Conservation (phyloP, 2,888 invertebrate genomes). For the Acanthoscelides obtectus region DNA sequence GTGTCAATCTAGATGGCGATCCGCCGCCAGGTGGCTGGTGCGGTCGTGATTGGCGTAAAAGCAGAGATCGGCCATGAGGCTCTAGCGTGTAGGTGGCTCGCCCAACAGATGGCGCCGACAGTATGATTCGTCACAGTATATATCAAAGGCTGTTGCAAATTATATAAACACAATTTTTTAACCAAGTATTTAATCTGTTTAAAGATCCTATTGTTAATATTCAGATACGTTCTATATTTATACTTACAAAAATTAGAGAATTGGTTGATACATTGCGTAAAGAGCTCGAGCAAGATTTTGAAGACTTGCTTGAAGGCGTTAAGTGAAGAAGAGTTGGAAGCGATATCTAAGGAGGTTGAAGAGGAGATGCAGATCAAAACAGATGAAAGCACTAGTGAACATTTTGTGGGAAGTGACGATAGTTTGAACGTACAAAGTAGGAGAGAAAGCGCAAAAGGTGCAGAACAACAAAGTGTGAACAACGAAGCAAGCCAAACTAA, state of each 20-base stretch:
- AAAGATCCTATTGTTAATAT: slow-evolving; percentile 39
- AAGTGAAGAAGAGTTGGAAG: slow-evolving; percentile 18
- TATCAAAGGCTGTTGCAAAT: slow-evolving; percentile 34
- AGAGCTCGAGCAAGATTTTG: slow-evolving; percentile 25
- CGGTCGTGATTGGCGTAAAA: too few relatives aligned
- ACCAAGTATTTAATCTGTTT: slow-evolving; percentile 29
- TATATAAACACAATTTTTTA: slow-evolving; percentile 32
- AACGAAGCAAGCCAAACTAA: too few relatives aligned
- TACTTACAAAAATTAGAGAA: slow-evolving; percentile 29
- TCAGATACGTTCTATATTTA: slow-evolving; percentile 32
- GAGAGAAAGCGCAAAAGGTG: not conserved
- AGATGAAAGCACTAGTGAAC: not conserved
- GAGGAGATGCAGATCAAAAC: not conserved
- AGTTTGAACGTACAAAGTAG: not conserved
- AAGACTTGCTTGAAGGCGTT: not conserved
- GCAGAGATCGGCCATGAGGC: too few relatives aligned
- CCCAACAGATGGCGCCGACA: too few relatives aligned
- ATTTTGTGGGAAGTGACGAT: not conserved
- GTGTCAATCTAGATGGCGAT: too few relatives aligned
- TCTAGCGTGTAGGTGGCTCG: too few relatives aligned
- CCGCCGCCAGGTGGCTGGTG: too few relatives aligned
- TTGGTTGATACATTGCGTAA: slow-evolving; percentile 27
- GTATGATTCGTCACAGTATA: too few relatives aligned
- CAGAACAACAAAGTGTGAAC: not conserved
- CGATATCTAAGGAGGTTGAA: slow-evolving; percentile 24